These are phyloP conservation scores for Drosophila kepulauana DNA, from an alignment of 1,140 invertebrate species.

Conservation along the genomic window DNA sequence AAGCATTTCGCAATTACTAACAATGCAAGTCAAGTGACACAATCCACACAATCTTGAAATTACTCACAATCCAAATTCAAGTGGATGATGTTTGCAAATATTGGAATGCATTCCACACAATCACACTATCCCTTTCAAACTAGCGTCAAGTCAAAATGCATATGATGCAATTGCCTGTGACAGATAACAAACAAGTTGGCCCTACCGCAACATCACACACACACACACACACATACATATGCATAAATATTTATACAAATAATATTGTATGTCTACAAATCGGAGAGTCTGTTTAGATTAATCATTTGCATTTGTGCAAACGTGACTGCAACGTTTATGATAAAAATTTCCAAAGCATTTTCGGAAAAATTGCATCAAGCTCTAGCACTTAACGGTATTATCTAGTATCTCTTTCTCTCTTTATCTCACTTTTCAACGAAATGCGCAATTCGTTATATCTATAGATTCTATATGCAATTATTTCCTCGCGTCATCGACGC, in stretches of 20 bases:
- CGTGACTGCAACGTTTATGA: constrained; percentile 16
- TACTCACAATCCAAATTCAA: constrained; percentile 1
- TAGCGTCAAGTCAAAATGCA: background rate
- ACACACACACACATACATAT: background rate
- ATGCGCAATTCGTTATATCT: constrained; percentile 12
- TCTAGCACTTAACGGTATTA: background rate
- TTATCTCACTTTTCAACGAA: background rate
- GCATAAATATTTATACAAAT: background rate
- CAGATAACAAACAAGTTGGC: background rate
- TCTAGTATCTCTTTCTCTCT: background rate
- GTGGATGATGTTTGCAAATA: background rate
- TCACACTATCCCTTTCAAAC: background rate
- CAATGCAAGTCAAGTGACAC: background rate
- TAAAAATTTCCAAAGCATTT: background rate
- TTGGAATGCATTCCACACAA: background rate
- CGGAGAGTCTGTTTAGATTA: constrained; percentile 5
- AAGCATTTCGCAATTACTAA: background rate
- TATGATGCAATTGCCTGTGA: background rate
- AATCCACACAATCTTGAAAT: background rate
- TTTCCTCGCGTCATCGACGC: background rate
- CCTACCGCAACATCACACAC: constrained; percentile 1
- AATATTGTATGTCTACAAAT: constrained; percentile 5
- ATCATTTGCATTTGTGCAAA: constrained; percentile 8
- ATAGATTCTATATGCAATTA: background rate
- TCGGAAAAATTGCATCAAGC: background rate